A percentile compares a stretch with the other conserved stretches of the same genome.
phyloP scores from a whole-genome alignment of 2,888 invertebrate genomes.

The Limnephilus auricula region DNA sequence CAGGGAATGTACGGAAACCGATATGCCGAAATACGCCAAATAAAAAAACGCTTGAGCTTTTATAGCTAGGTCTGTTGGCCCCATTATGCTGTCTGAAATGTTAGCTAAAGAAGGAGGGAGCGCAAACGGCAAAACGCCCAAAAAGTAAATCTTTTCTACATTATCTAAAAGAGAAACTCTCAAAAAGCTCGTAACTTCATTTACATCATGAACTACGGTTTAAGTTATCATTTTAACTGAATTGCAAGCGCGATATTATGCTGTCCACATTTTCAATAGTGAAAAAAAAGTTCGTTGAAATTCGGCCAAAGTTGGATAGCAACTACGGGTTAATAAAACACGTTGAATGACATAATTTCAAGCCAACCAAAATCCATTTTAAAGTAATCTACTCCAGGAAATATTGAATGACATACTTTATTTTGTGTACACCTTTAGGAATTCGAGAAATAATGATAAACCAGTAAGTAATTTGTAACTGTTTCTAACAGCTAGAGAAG shows the following conservation, averaged over 20 bases:
- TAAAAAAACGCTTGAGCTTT: no score
- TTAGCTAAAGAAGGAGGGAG: no score
- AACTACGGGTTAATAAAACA: not conserved
- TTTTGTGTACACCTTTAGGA: not conserved
- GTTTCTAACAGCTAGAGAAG: conserved; percentile 21
- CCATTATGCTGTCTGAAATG: no score
- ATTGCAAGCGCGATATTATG: not conserved
- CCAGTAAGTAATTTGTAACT: not conserved
- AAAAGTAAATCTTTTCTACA: no score
- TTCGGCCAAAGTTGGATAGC: not conserved
- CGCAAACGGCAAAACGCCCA: no score
- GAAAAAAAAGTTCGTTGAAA: not conserved
- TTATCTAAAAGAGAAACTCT: no score
- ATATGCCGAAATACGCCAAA: no score
- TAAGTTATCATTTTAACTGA: not conserved
- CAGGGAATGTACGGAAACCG: no score
- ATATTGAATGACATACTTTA: not conserved
- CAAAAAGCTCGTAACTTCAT: not conserved
- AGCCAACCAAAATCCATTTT: not conserved
- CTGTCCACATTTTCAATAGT: no score
- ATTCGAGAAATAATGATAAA: not conserved
- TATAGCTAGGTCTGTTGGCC: no score
- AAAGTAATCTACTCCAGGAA: not conserved
- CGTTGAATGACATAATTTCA: not conserved
- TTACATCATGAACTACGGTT: not conserved